Evolutionary conservation across 2,113 vertebrate genomes (phyloP).

Genomic region (Tragelaphus buxtoni): DNA sequence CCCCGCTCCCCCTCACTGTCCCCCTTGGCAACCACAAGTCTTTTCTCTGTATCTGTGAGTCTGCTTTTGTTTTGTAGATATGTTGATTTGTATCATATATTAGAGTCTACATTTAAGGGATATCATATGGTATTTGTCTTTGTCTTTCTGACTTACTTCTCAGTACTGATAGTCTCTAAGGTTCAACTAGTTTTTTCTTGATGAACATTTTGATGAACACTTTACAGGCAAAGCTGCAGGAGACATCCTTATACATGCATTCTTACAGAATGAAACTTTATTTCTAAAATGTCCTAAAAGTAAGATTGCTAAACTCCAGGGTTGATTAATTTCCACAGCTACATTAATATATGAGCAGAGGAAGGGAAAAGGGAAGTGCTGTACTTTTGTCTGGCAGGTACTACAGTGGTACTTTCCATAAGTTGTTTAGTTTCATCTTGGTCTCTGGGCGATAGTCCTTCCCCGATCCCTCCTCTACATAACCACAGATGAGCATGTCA

Average conservation of each 20-base stretch:
- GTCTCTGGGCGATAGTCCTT: neutral
- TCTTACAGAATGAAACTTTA: constrained; percentile 7
- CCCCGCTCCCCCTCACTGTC: neutral
- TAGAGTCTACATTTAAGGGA: neutral
- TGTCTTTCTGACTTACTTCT: neutral
- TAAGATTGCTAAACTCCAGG: neutral
- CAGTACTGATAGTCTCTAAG: neutral
- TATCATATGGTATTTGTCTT: neutral
- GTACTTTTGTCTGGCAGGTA: constrained; percentile 44
- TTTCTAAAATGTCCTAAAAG: constrained; percentile 2
- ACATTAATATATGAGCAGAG: neutral
- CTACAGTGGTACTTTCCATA: constrained; percentile 56
- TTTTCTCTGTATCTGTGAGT: neutral
- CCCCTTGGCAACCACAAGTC: neutral
- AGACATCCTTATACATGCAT: neutral
- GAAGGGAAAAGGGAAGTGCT: constrained; percentile 56
- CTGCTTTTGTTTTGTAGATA: neutral
- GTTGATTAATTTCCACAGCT: constrained; percentile 41
- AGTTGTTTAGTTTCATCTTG: constrained; percentile 58
- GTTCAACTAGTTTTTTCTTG: neutral
- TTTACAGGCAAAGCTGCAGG: neutral
- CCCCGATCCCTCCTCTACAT: neutral
- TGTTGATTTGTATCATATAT: neutral
- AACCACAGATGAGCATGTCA: neutral
- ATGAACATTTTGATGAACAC: neutral